A percentile compares a stretch with the other conserved stretches of the same genome.
phyloP scores from a whole-genome alignment of 2,797 vertebrate genomes.

The Alca torda region DNA sequence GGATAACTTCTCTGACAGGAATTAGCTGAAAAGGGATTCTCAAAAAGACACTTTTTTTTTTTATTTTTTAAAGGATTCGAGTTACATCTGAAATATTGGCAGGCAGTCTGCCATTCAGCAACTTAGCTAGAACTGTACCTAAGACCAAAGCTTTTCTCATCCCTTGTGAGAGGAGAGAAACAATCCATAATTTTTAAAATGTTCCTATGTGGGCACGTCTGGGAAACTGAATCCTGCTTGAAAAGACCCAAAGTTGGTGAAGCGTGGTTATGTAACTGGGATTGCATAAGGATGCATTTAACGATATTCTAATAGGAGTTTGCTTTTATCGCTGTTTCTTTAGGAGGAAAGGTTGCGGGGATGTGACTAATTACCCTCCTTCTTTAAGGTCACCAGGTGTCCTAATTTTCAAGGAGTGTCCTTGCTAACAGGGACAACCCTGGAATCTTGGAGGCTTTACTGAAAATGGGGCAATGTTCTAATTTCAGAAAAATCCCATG shows the following conservation, averaged over 20 bases:
- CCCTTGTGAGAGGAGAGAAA: neutral
- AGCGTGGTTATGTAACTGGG: constrained; percentile 16
- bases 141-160: neutral
- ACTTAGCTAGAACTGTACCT: neutral
- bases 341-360: constrained; percentile 29
- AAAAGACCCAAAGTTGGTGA: neutral
- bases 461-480: constrained; percentile 58
- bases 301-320: constrained; percentile 29
- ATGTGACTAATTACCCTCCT: constrained; percentile 60
- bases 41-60: neutral
- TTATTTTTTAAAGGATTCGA: neutral
- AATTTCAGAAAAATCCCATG: constrained; percentile 45
- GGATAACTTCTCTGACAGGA: neutral
- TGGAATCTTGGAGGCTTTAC: constrained; percentile 12
- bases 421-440: constrained; percentile 54
- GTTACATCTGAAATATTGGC: neutral
- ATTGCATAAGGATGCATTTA: constrained; percentile 45
- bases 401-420: constrained; percentile 60
- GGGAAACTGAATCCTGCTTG: constrained; percentile 26
- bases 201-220: constrained; percentile 10
- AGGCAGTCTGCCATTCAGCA: neutral
- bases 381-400: constrained; percentile 46
- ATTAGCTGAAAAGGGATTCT: neutral
- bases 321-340: constrained; percentile 28
- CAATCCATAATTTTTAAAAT: neutral